Percentiles rank a stretch among this genome's conserved stretches.
These are phyloP conservation scores for Pristis pectinata DNA, from an alignment of 2,797 vertebrate genomes.

Conservation along the genomic window DNA sequence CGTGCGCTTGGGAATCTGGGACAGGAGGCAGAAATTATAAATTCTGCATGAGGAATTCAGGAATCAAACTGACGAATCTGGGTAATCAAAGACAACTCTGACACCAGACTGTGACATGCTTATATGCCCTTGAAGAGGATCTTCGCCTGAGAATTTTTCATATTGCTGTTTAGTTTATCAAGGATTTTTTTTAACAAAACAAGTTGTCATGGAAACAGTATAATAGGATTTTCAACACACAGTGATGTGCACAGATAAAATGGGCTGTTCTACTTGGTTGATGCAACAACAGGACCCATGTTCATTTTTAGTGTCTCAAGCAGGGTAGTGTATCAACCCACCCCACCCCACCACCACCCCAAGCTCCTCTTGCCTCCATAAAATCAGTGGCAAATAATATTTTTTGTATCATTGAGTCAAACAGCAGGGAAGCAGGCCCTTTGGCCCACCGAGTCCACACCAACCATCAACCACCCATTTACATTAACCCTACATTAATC, in stretches of 20 bases:
- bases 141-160: neutral
- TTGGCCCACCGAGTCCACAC: too few species aligned
- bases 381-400: neutral
- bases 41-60: neutral
- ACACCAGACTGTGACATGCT: neutral
- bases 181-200: neutral
- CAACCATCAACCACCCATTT: too few species aligned
- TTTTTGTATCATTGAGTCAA: neutral
- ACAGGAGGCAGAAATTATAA: neutral
- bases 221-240: neutral
- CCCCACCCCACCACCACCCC: neutral
- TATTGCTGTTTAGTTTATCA: too few species aligned
- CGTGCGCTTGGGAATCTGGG: neutral
- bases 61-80: neutral
- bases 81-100: neutral
- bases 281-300: neutral
- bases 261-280: too few species aligned
- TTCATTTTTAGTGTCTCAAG: neutral
- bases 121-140: neutral
- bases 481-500: too few species aligned
- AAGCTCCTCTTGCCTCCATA: neutral
- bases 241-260: neutral
- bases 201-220: neutral
- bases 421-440: too few species aligned
- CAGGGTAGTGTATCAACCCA: neutral